A percentile compares a stretch with the other conserved stretches of the same genome.
Evolutionary conservation across 2,888 invertebrate species (phyloP).

Genomic region (Erpobdella octoculata): DNA sequence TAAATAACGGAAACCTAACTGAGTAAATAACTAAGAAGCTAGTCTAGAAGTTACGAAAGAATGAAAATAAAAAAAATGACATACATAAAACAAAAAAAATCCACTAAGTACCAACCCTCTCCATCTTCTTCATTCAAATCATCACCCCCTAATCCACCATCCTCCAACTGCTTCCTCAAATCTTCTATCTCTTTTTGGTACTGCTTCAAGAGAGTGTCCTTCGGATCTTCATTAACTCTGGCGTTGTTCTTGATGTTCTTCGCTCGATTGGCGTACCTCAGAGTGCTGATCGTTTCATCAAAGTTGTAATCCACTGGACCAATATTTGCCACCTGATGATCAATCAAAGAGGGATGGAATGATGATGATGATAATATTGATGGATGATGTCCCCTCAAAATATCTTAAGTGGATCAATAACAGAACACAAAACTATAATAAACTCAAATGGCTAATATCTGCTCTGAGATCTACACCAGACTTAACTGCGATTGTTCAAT

Average conservation of each 20-base stretch:
- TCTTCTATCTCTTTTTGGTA: conserved; percentile 94
- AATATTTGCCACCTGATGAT: conserved; percentile 85
- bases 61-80: too few species aligned
- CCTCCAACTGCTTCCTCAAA: conserved; percentile 74
- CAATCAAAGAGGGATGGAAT: not conserved
- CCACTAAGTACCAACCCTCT: not conserved
- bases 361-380: not conserved
- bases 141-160: conserved; percentile 51
- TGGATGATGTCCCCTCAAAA: not conserved
- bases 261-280: conserved; percentile 91
- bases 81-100: too few species aligned
- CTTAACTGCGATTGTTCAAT: too few species aligned
- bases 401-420: too few species aligned
- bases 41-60: too few species aligned
- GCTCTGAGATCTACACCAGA: too few species aligned
- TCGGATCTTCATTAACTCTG: conserved; percentile 91
- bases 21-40: too few species aligned
- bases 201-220: conserved; percentile 85
- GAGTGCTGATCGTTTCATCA: conserved; percentile 90
- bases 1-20: too few species aligned
- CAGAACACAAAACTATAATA: too few species aligned
- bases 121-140: conserved; percentile 24
- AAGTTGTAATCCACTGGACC: conserved; percentile 94
- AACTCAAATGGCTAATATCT: too few species aligned
- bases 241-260: conserved; percentile 95